Evolutionary conservation across 1,140 invertebrate genomes (phyloP), one percentile per base, ranked within the genome.

Genomic region (Delia radicum): DNA sequence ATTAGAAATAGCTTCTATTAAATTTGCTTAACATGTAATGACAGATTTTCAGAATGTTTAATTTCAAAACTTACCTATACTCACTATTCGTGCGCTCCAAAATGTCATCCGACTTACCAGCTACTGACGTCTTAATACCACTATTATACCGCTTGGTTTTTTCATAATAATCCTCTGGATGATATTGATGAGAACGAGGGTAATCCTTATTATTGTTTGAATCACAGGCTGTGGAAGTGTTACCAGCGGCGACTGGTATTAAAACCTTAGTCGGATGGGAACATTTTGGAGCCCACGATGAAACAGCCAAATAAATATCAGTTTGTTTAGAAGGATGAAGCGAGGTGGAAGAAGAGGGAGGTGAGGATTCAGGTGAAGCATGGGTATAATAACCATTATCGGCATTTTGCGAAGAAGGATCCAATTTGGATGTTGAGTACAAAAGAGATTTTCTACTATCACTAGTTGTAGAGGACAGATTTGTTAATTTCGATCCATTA

Each of bases 221-320:
- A 72, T 78, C 80, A 55, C 48, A 55, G 72, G 77, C 75, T 24
- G 79, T 75, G 18, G 73, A 28, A 2, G 75, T 24, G 15, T n/a
- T n/a, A n/a, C n/a, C n/a, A n/a, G 80, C 8, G 24, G 76, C 0
- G 4, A 74, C 33, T 21, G 76, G 81, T 77, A 84, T 74, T 75
- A 82, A 73, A 29, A 85, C 82, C 65, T 81, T 81, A 74, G 84
- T 81, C 74, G 83, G 80, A 87, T 88, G 85, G 79, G 81, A 82
- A 83, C 90, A 90, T 87, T 90, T 90, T 83, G 88, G 87, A 78
- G 90, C 89, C 90, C 90, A 91, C 79, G 89, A 88, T 78, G 88
- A 87, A 79, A 90, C 86, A 65, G 89, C 87, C 77, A 89, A 86
- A 81, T 90, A 89, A 62, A 90, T 86, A 73, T 90, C 82, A 79